A percentile compares a stretch with the other conserved stretches of the same genome.
phyloP scores from a whole-genome alignment of 2,797 vertebrate species.

The Setipinna tenuifilis region DNA sequence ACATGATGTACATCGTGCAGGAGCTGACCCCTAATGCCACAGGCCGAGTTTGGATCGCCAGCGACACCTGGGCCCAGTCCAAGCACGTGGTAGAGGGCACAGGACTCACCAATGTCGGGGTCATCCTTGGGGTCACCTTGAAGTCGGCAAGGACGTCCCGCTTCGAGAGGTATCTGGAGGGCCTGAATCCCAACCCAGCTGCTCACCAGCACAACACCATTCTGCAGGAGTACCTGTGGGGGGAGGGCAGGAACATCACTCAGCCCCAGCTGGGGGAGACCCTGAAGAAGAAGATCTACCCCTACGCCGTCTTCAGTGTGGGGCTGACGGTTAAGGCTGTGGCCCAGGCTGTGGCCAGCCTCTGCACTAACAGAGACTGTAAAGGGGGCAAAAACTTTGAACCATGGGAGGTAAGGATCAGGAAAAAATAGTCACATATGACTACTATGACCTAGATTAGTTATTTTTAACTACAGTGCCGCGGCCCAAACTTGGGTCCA shows the following conservation, averaged over 20 bases:
- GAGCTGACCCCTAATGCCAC: slow-evolving; percentile 68
- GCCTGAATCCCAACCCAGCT: slow-evolving; percentile 5
- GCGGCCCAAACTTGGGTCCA: too few species aligned
- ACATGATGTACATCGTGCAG: slow-evolving; percentile 75
- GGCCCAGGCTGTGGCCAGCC: slow-evolving; percentile 73
- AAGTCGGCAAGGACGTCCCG: slow-evolving; percentile 75
- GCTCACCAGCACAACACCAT: not conserved
- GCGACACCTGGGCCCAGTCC: slow-evolving; percentile 84
- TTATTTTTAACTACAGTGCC: too few species aligned
- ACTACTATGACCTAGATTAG: too few species aligned
- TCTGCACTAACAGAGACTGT: slow-evolving; percentile 76
- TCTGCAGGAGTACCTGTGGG: not conserved
- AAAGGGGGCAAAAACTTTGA: slow-evolving; percentile 68
- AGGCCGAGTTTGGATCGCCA: slow-evolving; percentile 86
- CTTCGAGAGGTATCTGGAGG: slow-evolving; percentile 58
- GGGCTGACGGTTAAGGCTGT: slow-evolving; percentile 81
- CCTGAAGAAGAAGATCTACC: slow-evolving; percentile 57
- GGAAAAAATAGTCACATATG: too few species aligned
- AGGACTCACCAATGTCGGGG: slow-evolving; percentile 70
- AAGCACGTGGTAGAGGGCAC: slow-evolving; percentile 63
- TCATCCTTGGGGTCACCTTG: slow-evolving; percentile 85
- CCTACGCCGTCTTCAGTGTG: slow-evolving; percentile 72
- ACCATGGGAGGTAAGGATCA: slow-evolving; percentile 81
- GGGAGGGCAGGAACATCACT: not conserved
- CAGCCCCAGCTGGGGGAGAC: not conserved